A percentile compares a stretch with the other conserved stretches of the same genome.
Evolutionary conservation across 1,140 invertebrate genomes (phyloP).

Genomic region (Schlechtendalia chinensis): DNA sequence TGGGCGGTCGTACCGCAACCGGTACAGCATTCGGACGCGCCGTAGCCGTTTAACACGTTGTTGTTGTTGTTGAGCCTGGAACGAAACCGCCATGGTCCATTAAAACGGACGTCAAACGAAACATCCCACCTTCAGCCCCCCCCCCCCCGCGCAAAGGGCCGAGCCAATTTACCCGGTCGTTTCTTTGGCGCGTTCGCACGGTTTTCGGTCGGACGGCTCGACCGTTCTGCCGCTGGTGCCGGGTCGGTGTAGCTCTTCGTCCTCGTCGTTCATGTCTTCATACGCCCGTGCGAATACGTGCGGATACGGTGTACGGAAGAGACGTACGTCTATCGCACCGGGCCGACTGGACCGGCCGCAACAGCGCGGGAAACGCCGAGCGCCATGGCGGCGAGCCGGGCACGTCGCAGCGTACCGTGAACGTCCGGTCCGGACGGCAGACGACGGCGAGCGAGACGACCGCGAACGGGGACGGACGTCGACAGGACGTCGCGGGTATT

Average conservation of each 20-base stretch:
- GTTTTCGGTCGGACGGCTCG: neutral
- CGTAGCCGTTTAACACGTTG: neutral
- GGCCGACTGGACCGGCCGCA: neutral
- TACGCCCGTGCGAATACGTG: too few relatives aligned
- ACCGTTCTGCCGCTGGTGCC: neutral
- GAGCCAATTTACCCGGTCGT: neutral
- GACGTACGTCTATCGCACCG: too few relatives aligned
- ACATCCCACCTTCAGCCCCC: too few relatives aligned
- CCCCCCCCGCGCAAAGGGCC: too few relatives aligned
- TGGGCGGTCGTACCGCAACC: constrained; percentile 17
- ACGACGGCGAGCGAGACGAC: too few relatives aligned
- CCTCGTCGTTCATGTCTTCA: constrained; percentile 16
- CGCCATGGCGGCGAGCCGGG: neutral
- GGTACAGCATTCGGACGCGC: neutral
- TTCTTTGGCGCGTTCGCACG: neutral
- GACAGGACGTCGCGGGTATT: too few relatives aligned
- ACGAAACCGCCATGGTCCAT: neutral
- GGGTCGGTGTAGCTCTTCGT: neutral
- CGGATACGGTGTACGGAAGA: too few relatives aligned
- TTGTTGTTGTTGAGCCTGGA: constrained; percentile 39
- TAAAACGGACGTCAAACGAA: too few relatives aligned
- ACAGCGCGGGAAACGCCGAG: neutral
- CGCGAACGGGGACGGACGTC: too few relatives aligned
- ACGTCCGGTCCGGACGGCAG: too few relatives aligned
- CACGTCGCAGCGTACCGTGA: too few relatives aligned